phyloP scores from a whole-genome alignment of 1,140 invertebrate genomes.

The Lineus longissimus region DNA sequence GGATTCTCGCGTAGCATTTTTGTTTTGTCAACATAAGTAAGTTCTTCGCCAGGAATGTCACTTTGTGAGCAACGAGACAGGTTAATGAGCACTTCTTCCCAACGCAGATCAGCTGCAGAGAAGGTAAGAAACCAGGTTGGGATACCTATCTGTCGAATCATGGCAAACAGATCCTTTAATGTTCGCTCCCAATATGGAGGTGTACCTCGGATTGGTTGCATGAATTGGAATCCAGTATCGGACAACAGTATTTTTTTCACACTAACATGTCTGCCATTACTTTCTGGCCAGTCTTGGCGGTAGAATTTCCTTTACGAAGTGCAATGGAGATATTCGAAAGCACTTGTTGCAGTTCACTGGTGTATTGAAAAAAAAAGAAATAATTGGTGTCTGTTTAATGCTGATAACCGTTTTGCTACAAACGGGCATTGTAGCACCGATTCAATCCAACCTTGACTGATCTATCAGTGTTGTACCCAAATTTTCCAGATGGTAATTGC shows the following conservation, averaged over 20 bases:
- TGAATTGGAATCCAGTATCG: background rate
- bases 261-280: background rate
- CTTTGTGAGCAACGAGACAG: constrained; percentile 1
- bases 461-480: background rate
- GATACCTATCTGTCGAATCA: background rate
- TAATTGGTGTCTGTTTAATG: background rate
- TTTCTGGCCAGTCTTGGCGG: too few species aligned
- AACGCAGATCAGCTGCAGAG: constrained; percentile 22
- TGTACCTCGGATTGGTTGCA: background rate
- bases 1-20: background rate
- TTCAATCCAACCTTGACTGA: constrained; percentile 6
- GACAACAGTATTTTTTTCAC: background rate
- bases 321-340: constrained; percentile 2
- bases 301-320: background rate
- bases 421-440: background rate
- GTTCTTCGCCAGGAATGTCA: background rate
- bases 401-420: background rate
- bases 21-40: background rate
- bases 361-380: background rate
- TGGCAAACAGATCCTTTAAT: constrained; percentile 1
- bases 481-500: background rate
- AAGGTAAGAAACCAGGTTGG: constrained; percentile 25
- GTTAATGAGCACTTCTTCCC: constrained; percentile 16
- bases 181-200: constrained; percentile 4
- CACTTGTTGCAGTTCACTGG: background rate